Conservation (phyloP, 2,113 vertebrate species). For the Nyctereutes procyonoides region DNA sequence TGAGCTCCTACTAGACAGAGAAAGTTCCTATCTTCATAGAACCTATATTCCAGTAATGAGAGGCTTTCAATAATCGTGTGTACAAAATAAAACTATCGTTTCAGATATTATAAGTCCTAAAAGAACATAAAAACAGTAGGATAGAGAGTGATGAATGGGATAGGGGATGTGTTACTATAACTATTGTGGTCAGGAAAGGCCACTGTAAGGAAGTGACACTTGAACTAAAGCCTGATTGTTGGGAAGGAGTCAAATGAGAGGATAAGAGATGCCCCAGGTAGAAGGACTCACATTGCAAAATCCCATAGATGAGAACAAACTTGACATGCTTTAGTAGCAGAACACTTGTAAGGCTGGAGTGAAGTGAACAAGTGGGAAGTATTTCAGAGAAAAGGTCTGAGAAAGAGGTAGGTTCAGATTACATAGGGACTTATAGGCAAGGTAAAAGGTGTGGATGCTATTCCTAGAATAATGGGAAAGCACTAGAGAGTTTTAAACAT, state of each 20-base stretch:
- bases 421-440: neutral
- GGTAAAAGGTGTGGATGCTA: neutral
- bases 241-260: neutral
- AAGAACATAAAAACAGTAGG: neutral
- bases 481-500: neutral
- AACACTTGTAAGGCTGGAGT: neutral
- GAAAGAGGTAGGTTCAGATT: neutral
- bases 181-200: neutral
- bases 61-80: neutral
- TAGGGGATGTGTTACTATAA: neutral
- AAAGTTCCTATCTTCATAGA: constrained; percentile 15
- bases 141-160: neutral
- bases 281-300: neutral
- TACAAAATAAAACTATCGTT: neutral
- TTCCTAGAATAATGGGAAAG: neutral
- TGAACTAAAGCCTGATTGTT: neutral
- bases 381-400: neutral
- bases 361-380: neutral
- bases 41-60: neutral
- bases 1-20: neutral
- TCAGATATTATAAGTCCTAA: neutral
- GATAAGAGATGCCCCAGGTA: neutral
- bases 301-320: neutral
- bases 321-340: neutral
- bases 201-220: neutral